A percentile compares a stretch with the other conserved stretches of the same genome.
phyloP scores from a whole-genome alignment of 2,797 vertebrate species.

The Pipistrellus nathusii region DNA sequence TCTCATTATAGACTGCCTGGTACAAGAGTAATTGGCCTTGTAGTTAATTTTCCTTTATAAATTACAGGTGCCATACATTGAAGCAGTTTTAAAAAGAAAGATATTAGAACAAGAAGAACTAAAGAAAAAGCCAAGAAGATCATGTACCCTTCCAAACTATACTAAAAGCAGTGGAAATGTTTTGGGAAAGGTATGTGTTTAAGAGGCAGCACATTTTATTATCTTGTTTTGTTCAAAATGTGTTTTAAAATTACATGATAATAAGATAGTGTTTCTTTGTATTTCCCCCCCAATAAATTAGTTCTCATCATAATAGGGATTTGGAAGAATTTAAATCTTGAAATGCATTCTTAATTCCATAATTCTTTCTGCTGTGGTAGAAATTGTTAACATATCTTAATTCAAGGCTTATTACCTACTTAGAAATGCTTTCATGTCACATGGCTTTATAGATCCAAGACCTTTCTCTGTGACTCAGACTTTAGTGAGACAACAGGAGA shows the following conservation, averaged over 20 bases:
- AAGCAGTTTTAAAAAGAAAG: conserved; percentile 87
- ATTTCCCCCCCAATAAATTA: neutral
- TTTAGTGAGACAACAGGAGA: neutral
- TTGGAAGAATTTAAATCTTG: conserved; percentile 26
- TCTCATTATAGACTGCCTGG: neutral
- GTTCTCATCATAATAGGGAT: neutral
- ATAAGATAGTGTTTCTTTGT: neutral
- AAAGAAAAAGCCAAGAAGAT: conserved; percentile 87
- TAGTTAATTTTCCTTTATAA: conserved; percentile 74
- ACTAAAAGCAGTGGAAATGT: conserved; percentile 89
- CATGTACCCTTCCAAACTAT: conserved; percentile 88
- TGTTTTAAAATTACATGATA: conserved; percentile 24
- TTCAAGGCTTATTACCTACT: neutral
- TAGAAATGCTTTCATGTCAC: neutral
- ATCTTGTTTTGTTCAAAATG: conserved; percentile 21
- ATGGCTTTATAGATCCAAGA: neutral
- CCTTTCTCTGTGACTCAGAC: neutral
- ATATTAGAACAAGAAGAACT: conserved; percentile 83
- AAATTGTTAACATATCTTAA: neutral
- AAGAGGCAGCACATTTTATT: conserved; percentile 31
- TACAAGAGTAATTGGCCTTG: neutral
- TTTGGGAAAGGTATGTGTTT: conserved; percentile 93
- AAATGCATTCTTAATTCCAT: neutral
- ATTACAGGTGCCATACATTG: conserved; percentile 88
- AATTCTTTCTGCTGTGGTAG: neutral